These are phyloP conservation scores for Heliothis peltigera DNA, from an alignment of 2,888 invertebrate genomes.

Conservation along the genomic window DNA sequence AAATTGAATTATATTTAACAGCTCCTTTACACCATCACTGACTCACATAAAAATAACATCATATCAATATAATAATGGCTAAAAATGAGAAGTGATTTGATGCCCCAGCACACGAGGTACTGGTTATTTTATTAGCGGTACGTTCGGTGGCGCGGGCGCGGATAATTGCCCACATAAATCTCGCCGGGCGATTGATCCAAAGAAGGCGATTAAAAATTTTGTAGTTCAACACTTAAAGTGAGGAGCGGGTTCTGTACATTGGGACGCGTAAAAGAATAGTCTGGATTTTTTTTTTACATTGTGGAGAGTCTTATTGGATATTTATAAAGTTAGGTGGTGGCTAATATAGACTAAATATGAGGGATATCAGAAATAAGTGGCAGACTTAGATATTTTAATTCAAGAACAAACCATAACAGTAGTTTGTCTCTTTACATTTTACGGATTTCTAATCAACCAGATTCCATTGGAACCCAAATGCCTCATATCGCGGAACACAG, in stretches of 20 bases:
- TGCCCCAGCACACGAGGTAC: constrained; percentile 30
- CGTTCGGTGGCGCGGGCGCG: constrained; percentile 52
- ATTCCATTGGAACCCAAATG: constrained; percentile 26
- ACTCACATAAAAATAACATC: constrained; percentile 3
- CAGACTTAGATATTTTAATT: no score
- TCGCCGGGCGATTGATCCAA: constrained; percentile 64
- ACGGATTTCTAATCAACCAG: constrained; percentile 32
- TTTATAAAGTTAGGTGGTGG: no score
- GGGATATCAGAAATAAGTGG: neutral
- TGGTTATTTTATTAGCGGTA: constrained; percentile 49
- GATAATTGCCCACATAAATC: constrained; percentile 70
- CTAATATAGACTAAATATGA: neutral
- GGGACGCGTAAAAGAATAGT: neutral
- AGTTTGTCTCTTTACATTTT: neutral
- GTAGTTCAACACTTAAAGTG: constrained; percentile 54
- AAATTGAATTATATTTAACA: neutral
- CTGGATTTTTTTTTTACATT: neutral
- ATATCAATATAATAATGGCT: constrained; percentile 29
- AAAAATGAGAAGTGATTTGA: constrained; percentile 25
- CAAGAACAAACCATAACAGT: neutral
- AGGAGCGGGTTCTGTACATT: constrained; percentile 29
- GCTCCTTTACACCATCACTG: neutral
- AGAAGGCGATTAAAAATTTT: constrained; percentile 59
- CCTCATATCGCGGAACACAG: constrained; percentile 51
- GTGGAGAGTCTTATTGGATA: constrained; percentile 14